phyloP scores from a whole-genome alignment of 1,140 invertebrate genomes.

The Belonocnema kinseyi region DNA sequence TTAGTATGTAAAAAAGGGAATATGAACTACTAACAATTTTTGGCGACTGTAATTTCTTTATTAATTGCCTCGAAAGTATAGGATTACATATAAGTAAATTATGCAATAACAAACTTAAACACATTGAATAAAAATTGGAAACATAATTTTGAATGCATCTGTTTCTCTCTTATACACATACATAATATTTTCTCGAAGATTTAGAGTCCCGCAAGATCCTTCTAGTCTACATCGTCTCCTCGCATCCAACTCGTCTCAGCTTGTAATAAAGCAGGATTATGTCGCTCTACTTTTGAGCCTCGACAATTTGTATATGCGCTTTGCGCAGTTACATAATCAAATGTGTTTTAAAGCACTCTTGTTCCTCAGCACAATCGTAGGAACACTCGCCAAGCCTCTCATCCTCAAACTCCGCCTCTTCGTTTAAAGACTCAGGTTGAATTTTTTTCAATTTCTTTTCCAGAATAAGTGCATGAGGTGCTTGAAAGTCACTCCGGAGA shows the following conservation, averaged over 20 bases:
- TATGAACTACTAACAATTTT: too few relatives aligned
- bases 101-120: background rate
- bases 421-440: background rate
- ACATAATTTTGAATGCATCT: background rate
- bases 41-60: too few relatives aligned
- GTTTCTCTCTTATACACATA: background rate
- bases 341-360: background rate
- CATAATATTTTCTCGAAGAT: background rate
- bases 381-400: background rate
- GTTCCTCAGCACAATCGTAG: background rate
- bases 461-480: constrained; percentile 1
- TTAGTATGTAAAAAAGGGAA: too few relatives aligned
- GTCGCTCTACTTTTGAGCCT: background rate
- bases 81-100: background rate
- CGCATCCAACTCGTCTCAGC: background rate
- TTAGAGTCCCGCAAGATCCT: background rate
- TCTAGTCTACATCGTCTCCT: background rate
- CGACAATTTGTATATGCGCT: constrained; percentile 19
- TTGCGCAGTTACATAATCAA: constrained; percentile 3
- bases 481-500: constrained; percentile 55
- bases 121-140: background rate
- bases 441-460: constrained; percentile 17
- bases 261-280: constrained; percentile 14
- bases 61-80: too few relatives aligned
- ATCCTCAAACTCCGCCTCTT: background rate